Evolutionary conservation across 2,797 vertebrate species (phyloP), one percentile per base, ranked within the genome.

Genomic region (Pseudomugil gertrudae): DNA sequence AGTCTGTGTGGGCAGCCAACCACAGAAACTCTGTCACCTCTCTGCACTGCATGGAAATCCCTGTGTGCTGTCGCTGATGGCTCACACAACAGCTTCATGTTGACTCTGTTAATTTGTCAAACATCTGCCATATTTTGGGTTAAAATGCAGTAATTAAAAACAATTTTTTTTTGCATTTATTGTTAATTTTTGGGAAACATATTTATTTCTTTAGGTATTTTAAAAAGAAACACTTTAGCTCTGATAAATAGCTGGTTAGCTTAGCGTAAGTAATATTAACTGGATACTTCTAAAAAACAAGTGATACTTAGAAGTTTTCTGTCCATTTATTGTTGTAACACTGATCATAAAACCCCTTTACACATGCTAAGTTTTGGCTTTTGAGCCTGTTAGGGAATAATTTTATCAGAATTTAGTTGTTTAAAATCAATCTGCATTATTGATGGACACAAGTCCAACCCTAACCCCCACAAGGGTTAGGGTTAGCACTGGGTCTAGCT

Each of bases 1-100:
- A 75, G 82, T 89, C 89, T 93, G 92, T 93, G 86, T 81, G 75
- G 59, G 21, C 79, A 84, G 87, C 92, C 90, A 89, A 86, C 84
- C 86, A 78, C 88, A 92, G 87, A 87, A 90, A 90, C 89, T 62
- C 86, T 89, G 90, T 92, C 90, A 92, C 92, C 87, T 86, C 83
- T 79, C 51, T 19, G 65, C 51, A 63, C 83, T 10, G 65, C 68
- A 13, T 84, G 77, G 80, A 89, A 90, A 88, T 80, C 85, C 76
- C 71, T 79, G 73, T 57, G 63, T 52, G 54, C 68, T 73, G 81
- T 87, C 81, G 38, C 79, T 55, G 71, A 76, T 78, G 65, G 52
- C 26, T 80, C 86, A 63, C 72, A 57, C 78, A 73, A 78, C 61
- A 78, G 75, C 70, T 55, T 50, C 61, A 69, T 67, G 78, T 73